These are phyloP conservation scores for Euwallacea fornicatus DNA, from an alignment of 1,140 invertebrate genomes.

Conservation along the genomic window DNA sequence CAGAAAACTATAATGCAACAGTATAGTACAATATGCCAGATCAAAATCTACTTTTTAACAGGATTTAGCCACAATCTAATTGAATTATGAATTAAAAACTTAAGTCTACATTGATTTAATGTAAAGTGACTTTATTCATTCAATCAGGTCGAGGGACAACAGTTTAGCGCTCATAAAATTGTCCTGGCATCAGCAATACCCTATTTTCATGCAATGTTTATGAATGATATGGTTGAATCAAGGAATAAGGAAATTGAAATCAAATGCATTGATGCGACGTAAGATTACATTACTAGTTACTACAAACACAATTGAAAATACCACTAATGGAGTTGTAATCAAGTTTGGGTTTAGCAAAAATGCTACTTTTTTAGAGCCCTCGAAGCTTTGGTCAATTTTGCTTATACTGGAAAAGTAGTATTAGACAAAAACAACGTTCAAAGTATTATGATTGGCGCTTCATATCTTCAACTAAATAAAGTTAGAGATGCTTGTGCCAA, in stretches of 20 bases:
- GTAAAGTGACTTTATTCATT: too few relatives aligned
- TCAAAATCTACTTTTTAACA: too few relatives aligned
- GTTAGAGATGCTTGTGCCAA: constrained; percentile 84
- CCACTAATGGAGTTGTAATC: not conserved
- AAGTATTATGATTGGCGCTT: constrained; percentile 83
- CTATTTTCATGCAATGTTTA: constrained; percentile 92
- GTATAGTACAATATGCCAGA: too few relatives aligned
- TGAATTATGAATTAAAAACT: too few relatives aligned
- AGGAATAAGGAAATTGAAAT: constrained; percentile 82
- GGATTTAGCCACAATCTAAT: too few relatives aligned
- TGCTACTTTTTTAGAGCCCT: constrained; percentile 64
- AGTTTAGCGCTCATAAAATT: constrained; percentile 81
- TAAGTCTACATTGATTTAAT: too few relatives aligned
- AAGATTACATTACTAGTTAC: constrained; percentile 45
- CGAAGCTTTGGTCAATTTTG: constrained; percentile 84
- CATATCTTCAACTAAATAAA: constrained; percentile 79
- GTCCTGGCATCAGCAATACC: constrained; percentile 86
- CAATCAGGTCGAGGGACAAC: constrained; percentile 73
- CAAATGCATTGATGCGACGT: constrained; percentile 78
- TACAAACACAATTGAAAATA: not conserved
- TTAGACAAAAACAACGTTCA: constrained; percentile 84
- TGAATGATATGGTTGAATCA: constrained; percentile 85
- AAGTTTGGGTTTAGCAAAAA: not conserved
- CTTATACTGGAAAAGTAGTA: constrained; percentile 79
- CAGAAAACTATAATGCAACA: too few relatives aligned